A percentile compares a stretch with the other conserved stretches of the same genome.
Conservation (phyloP, 2,888 invertebrate genomes). For the Bruchidius siliquastri region DNA sequence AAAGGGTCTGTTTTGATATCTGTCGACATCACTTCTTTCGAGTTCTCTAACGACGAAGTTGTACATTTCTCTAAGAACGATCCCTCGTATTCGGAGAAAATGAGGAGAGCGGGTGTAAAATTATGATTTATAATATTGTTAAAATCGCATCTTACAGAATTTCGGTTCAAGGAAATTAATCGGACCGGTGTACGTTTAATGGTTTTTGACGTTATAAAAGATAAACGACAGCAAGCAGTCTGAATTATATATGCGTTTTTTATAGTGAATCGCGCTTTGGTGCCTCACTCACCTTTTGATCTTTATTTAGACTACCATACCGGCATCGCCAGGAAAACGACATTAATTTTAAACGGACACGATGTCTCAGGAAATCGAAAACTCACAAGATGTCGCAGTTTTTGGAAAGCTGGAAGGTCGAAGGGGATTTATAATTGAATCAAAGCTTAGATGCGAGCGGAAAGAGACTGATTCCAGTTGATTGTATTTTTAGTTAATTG, state of each 20-base stretch:
- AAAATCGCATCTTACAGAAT: not conserved
- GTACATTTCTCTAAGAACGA: too few relatives aligned
- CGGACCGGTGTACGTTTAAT: not conserved
- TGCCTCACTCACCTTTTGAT: not conserved
- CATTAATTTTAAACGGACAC: not conserved
- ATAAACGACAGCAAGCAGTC: not conserved
- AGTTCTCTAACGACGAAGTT: too few relatives aligned
- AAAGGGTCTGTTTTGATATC: too few relatives aligned
- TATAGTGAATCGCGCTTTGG: not conserved
- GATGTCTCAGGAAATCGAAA: not conserved
- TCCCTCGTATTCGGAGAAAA: not conserved
- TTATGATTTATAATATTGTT: not conserved
- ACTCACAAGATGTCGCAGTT: not conserved
- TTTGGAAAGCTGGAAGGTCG: not conserved
- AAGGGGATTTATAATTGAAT: not conserved
- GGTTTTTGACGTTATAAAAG: not conserved
- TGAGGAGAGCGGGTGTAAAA: not conserved
- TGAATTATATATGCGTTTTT: not conserved
- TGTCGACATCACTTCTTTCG: too few relatives aligned
- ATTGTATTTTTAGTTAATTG: not conserved
- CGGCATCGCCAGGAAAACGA: not conserved
- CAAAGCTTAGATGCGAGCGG: not conserved
- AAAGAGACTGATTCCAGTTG: not conserved
- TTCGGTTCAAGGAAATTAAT: not conserved
- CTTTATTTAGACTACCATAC: not conserved